Evolutionary conservation across 2,113 vertebrate species (phyloP).

Genomic region (Eublepharis macularius): DNA sequence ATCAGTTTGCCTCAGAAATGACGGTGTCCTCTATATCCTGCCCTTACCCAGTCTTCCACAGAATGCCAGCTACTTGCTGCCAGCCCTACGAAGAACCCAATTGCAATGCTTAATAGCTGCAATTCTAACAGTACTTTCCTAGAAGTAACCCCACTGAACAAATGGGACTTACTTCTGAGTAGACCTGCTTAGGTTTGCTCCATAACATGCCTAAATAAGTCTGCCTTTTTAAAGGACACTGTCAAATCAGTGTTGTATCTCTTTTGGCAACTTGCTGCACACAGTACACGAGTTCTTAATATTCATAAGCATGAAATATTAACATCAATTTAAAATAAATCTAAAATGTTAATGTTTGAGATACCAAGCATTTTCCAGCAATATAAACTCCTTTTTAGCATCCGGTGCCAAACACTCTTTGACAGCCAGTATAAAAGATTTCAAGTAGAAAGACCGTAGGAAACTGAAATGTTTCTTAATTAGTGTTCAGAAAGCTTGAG

Average conservation of each 20-base stretch:
- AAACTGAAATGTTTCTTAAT: slow-evolving; percentile 38
- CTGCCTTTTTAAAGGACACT: slow-evolving; percentile 21
- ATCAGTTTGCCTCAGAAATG: no score
- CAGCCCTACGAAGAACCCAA: no score
- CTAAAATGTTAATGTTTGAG: slow-evolving; percentile 15
- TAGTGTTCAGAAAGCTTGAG: slow-evolving; percentile 8
- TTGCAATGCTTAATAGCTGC: no score
- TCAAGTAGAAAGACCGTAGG: neutral
- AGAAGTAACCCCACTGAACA: neutral
- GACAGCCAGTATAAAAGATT: slow-evolving; percentile 37
- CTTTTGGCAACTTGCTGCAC: slow-evolving; percentile 25
- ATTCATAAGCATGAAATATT: slow-evolving; percentile 34
- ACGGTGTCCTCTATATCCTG: no score
- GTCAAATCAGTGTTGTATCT: neutral
- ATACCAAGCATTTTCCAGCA: slow-evolving; percentile 5
- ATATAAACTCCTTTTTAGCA: slow-evolving; percentile 23
- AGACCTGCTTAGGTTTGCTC: no score
- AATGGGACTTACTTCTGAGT: neutral
- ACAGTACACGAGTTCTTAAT: slow-evolving; percentile 15
- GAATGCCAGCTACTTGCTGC: no score
- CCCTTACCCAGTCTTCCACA: no score
- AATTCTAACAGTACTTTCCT: no score
- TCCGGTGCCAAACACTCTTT: slow-evolving; percentile 35
- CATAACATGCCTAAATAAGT: neutral
- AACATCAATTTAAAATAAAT: slow-evolving; percentile 4